Conservation (phyloP, 2,113 vertebrate species). For the Corythornis cristatus region DNA sequence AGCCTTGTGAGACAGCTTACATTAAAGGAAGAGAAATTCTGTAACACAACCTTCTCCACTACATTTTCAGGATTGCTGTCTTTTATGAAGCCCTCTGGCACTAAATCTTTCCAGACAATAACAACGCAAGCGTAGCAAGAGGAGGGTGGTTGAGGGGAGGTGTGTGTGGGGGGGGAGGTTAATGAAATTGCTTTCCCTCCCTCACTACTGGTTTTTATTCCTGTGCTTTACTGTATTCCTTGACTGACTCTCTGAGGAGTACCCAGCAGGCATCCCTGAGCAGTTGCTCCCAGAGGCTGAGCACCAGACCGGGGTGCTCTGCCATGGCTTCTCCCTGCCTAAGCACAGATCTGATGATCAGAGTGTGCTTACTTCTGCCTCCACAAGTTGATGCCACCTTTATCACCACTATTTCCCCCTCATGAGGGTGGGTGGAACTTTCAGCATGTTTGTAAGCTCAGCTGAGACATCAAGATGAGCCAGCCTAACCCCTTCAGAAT, state of each 20-base stretch:
- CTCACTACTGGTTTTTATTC: neutral
- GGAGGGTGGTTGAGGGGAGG: neutral
- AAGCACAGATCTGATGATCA: fast-evolving
- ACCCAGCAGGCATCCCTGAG: neutral
- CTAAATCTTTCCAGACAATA: neutral
- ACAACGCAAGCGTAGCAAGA: neutral
- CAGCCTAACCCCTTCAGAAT: neutral
- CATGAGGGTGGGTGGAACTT: neutral
- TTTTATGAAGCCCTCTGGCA: slow-evolving; percentile 22
- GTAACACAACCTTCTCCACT: neutral
- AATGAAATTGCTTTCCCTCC: neutral
- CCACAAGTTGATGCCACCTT: neutral
- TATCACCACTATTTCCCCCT: neutral
- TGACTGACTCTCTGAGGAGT: neutral
- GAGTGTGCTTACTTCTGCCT: neutral
- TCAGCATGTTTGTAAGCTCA: neutral
- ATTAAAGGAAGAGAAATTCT: slow-evolving; percentile 38
- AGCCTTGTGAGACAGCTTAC: slow-evolving; percentile 16
- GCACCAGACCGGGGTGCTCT: neutral
- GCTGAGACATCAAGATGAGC: neutral
- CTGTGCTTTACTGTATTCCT: neutral
- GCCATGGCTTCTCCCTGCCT: neutral
- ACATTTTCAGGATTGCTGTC: slow-evolving; percentile 21
- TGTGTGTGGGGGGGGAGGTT: neutral
- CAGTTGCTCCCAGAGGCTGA: neutral